These are phyloP conservation scores for Pseudomyrmex sp. DNA, from an alignment of 1,140 invertebrate species.

Conservation along the genomic window DNA sequence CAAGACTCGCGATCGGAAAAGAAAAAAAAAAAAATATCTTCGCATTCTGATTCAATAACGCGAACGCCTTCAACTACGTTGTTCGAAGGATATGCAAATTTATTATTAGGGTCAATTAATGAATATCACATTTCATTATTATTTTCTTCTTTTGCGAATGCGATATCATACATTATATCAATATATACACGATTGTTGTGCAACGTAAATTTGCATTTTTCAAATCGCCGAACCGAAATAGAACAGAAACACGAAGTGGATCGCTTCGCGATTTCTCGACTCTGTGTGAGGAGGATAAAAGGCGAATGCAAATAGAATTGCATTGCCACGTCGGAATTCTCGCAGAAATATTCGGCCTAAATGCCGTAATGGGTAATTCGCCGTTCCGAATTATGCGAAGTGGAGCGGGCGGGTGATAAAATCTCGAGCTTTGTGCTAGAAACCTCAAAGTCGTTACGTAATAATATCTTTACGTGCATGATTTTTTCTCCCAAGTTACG, in stretches of 20 bases:
- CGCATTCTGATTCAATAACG: background rate
- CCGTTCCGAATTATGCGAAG: conserved; percentile 41
- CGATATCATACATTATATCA: no score
- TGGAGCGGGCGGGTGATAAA: conserved; percentile 47
- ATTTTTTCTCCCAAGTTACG: conserved; percentile 24
- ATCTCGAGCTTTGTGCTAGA: conserved; percentile 42
- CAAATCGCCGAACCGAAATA: background rate
- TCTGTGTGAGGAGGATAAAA: background rate
- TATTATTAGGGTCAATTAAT: background rate
- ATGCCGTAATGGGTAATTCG: conserved; percentile 48
- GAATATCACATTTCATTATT: no score
- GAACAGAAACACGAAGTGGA: background rate
- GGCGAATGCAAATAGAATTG: background rate
- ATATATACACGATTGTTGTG: no score
- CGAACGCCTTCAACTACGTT: background rate
- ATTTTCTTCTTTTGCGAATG: no score
- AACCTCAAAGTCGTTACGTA: conserved; percentile 27
- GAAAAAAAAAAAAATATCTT: background rate
- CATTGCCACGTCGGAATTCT: background rate
- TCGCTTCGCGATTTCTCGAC: background rate
- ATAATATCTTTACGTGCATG: conserved; percentile 38
- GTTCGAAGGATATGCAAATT: background rate
- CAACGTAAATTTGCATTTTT: no score
- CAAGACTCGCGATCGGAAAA: background rate
- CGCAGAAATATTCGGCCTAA: conserved; percentile 42